Conservation (phyloP, 2,113 vertebrate genomes). For the Megaceryle torquata region DNA sequence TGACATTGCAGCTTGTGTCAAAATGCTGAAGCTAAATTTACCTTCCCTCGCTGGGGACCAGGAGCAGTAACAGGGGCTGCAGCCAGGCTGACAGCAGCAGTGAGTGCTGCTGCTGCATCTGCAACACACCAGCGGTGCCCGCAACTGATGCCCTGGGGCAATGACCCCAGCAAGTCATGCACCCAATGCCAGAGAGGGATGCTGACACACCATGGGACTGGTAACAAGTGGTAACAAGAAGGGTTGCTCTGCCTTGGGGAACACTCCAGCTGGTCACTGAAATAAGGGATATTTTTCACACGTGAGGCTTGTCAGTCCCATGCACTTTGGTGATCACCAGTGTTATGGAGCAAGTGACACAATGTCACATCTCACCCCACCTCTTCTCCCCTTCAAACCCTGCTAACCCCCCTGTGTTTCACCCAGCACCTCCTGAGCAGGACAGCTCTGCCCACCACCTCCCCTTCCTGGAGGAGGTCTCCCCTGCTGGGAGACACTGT, state of each 20-base stretch:
- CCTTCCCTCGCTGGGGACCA: not conserved
- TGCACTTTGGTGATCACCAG: not conserved
- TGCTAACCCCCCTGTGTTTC: not conserved
- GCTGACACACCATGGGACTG: not conserved
- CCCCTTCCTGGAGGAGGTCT: not conserved
- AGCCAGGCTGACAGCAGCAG: not conserved
- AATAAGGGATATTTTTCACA: not conserved
- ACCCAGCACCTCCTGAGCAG: not conserved
- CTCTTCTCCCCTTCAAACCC: not conserved
- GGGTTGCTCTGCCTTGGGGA: not conserved
- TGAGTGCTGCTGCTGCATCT: not conserved
- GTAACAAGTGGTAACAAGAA: not conserved
- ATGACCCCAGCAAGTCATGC: not conserved
- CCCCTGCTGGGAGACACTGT: rapidly evolving
- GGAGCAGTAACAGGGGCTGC: not conserved
- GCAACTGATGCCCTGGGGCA: not conserved
- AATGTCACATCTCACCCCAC: not conserved
- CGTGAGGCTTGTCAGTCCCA: not conserved
- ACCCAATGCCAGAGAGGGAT: rapidly evolving
- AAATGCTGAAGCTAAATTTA: not conserved
- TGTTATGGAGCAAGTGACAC: rapidly evolving
- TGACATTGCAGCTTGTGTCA: not conserved
- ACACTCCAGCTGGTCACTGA: not conserved
- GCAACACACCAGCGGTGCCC: rapidly evolving
- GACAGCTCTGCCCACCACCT: not conserved